These are phyloP conservation scores for Dendrocincla tyrannina DNA, from an alignment of 2,797 vertebrate species.

Conservation along the genomic window DNA sequence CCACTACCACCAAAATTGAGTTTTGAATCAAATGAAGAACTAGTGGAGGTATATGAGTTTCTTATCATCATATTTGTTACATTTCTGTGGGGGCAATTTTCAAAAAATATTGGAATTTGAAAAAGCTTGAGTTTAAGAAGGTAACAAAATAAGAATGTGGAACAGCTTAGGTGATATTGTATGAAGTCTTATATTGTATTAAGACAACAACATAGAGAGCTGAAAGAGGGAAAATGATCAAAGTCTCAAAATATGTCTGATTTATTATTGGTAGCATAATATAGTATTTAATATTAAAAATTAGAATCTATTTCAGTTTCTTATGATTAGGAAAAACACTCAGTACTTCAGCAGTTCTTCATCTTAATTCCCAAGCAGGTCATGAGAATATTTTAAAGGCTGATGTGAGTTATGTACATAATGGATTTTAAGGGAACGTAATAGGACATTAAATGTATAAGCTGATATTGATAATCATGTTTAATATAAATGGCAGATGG, in stretches of 20 bases:
- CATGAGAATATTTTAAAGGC: constrained; percentile 18
- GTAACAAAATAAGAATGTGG: background rate
- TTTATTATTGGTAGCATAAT: background rate
- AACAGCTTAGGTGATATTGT: background rate
- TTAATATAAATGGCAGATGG: constrained; percentile 27
- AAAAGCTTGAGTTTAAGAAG: background rate
- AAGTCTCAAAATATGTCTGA: background rate
- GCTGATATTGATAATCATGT: background rate
- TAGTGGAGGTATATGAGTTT: background rate
- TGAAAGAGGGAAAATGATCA: background rate
- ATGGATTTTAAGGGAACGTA: constrained; percentile 11
- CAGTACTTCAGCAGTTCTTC: background rate
- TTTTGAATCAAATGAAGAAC: background rate
- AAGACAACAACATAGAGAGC: background rate
- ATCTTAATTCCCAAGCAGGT: constrained; percentile 3
- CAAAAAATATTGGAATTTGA: background rate
- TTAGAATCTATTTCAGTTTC: background rate
- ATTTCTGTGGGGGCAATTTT: background rate
- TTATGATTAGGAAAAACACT: background rate
- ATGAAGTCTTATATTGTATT: background rate
- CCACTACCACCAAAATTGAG: background rate
- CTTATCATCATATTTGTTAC: background rate
- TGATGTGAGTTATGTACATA: constrained; percentile 6
- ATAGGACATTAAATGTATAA: background rate
- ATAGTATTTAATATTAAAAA: background rate